Conservation (phyloP, 2,797 vertebrate genomes). For the Ctenopoma multispine region DNA sequence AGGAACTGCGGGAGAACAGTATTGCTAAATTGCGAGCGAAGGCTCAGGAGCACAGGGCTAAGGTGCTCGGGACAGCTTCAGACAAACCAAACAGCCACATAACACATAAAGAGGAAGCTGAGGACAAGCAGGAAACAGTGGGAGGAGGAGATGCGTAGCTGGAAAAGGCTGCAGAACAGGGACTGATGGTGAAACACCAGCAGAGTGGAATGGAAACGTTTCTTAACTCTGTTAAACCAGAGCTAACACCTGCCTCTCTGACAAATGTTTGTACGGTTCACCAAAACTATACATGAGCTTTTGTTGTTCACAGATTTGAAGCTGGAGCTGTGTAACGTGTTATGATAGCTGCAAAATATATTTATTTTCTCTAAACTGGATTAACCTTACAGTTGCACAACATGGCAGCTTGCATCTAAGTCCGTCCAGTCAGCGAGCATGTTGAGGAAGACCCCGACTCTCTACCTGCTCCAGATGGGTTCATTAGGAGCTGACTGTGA, state of each 20-base stretch:
- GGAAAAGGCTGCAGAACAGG: slow-evolving; percentile 16
- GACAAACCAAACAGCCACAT: slow-evolving; percentile 53
- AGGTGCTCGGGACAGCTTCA: slow-evolving; percentile 90
- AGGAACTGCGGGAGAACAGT: slow-evolving; percentile 98
- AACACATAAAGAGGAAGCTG: slow-evolving; percentile 42
- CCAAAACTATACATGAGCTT: slow-evolving; percentile 9
- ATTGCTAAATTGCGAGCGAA: slow-evolving; percentile 95
- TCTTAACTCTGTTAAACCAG: background rate
- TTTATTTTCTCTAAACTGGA: slow-evolving; percentile 42
- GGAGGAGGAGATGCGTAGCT: slow-evolving; percentile 56
- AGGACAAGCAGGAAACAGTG: slow-evolving; percentile 47
- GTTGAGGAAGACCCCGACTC: background rate
- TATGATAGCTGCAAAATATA: slow-evolving; percentile 1
- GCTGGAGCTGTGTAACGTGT: slow-evolving; percentile 1
- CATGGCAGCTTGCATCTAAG: slow-evolving; percentile 42
- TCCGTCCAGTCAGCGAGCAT: background rate
- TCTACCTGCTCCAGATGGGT: background rate
- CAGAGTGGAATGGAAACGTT: background rate
- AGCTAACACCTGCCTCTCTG: background rate
- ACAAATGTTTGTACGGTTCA: slow-evolving; percentile 7
- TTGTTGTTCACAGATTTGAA: background rate
- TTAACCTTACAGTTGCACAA: slow-evolving; percentile 6
- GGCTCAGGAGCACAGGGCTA: slow-evolving; percentile 97
- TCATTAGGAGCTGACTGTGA: slow-evolving; percentile 1
- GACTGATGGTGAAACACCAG: slow-evolving; percentile 22